Evolutionary conservation across 2,888 invertebrate species (phyloP), one percentile per base, ranked within the genome.

Genomic region (Chironomus riparius): DNA sequence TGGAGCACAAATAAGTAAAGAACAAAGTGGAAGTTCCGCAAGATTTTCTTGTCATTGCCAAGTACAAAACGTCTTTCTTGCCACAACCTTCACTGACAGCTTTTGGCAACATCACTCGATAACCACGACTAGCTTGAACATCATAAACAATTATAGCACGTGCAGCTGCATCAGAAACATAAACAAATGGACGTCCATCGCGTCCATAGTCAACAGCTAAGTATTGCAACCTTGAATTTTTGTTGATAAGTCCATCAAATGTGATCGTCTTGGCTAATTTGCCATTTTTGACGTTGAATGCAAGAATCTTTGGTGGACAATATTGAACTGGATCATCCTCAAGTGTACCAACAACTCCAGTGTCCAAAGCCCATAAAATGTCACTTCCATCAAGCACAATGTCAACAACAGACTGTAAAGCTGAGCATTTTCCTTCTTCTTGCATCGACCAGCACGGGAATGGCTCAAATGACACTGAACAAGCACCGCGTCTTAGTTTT

Each of bases 331-430:
- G 90, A 0, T 86, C 84, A 22, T 76, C 69, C 77, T 88, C 88
- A 76, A 91, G 79, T 0, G 90, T 89, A 78, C 92, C 89, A 0
- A 90, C 87, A 68, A 91, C 86, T 13, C 92, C 92, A 12, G 86
- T 87, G 80, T 92, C 92, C 77, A 92, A 83, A 0, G 89, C 86
- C 92, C 92, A 92, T 7, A 92, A 84, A 77, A 89, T 87, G 69
- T 89, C 88, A 81, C 90, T 86, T 61, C 82, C 82, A 78, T 90
- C 89, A 28, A 88, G 81, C 80, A 86, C 84, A 73, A 91, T 82
- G 80, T 92, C 92, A 0, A 92, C 88, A 1, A 88, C 91, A 75
- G 89, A 91, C 79, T 92, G 91, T 18, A 92, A 83, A 0, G 87
- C 87, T 47, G 86, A 84, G 80, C 87, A 90, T 83, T 87, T 89